phyloP scores from a whole-genome alignment of 2,888 invertebrate species.

The Leucozona laternaria region DNA sequence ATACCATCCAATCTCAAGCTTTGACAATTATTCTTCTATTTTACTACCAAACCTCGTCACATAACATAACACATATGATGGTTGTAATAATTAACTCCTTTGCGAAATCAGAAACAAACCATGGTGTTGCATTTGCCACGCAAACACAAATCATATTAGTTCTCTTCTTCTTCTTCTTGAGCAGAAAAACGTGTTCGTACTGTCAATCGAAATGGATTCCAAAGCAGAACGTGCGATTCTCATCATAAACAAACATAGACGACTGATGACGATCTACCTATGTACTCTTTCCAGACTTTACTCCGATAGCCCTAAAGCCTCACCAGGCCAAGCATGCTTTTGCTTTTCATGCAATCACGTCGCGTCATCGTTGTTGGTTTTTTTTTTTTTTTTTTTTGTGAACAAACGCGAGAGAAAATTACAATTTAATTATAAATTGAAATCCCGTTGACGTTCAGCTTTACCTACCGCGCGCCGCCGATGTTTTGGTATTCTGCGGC shows the following conservation, averaged over 20 bases:
- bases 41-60: constrained; percentile 41
- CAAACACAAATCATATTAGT: constrained; percentile 52
- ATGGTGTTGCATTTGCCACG: constrained; percentile 58
- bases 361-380: neutral
- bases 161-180: constrained; percentile 26
- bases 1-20: neutral
- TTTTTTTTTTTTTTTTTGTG: neutral
- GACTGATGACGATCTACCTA: neutral
- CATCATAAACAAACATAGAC: constrained; percentile 31
- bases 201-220: constrained; percentile 50
- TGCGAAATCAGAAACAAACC: constrained; percentile 42
- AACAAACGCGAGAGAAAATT: constrained; percentile 58
- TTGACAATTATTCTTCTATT: constrained; percentile 19
- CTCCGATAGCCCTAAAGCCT: neutral
- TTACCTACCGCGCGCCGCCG: neutral
- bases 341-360: constrained; percentile 60
- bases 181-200: constrained; percentile 55
- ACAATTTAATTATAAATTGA: constrained; percentile 74
- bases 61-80: constrained; percentile 13
- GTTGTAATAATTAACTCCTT: constrained; percentile 72
- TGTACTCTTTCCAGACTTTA: neutral
- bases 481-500: constrained; percentile 4
- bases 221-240: constrained; percentile 45
- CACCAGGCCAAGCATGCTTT: neutral
- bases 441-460: constrained; percentile 44